Base-by-base conservation (phyloP, 2,888 invertebrate species). In the Ganaspis brasiliensis region DNA sequence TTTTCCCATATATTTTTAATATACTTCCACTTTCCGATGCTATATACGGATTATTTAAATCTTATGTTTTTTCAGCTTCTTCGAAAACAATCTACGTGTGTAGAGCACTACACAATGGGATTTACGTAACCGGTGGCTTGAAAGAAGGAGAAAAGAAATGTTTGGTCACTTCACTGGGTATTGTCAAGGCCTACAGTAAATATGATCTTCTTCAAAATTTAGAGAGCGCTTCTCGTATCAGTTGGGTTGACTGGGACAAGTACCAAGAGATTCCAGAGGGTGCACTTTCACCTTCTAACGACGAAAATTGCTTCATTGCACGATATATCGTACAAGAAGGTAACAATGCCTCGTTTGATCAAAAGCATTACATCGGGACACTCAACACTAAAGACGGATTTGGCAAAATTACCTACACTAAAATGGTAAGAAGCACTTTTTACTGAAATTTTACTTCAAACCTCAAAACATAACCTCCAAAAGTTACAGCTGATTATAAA, bases 161-260 rank as follows among this genome's bases (percentile, higher is more conserved):
- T 88, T 93, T 94, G 45, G 95, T 95, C 8, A 94, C 95, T 16
- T 91, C 93, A 74, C 93, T 93, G 81, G 93, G 93, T 24, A 93
- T 92, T 83, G 94, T 93, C 35, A 93, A 93, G 84, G 92, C 93
- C 74, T 94, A 94, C 87, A 90, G 93, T 49, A 89, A 90, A 73
- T 96, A 95, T 89, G 96, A 97, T 88, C 93, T 97, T 31, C 92
- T 97, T 71, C 94, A 96, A 89, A 97, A 96, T 89, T 94, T 95
- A 79, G 96, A 96, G 84, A 94, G 95, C 82, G 95, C 96, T 77
- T 96, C 96, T 0, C 93, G 96, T 75, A 93, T 97, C 57, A 94
- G 93, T 79, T 97, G 97, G 97, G 93, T 93, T 57, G 91, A 93
- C n/a, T 96, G 97, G 95, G 93, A 93, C 81, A 95, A 95, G 89